phyloP scores from a whole-genome alignment of 2,113 vertebrate genomes.

The Lagenorhynchus albirostris region DNA sequence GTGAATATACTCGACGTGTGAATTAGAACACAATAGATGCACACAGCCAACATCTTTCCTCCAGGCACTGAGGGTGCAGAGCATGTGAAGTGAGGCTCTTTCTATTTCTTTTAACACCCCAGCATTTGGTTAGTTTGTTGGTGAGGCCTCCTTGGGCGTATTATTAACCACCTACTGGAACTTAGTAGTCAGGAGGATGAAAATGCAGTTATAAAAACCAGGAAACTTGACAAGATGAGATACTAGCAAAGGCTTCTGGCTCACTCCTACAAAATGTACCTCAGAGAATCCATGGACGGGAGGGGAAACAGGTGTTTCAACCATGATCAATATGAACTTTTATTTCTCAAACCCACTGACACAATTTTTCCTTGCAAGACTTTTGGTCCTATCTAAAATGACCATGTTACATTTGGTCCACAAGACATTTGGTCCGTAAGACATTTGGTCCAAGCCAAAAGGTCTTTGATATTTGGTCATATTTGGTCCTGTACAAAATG shows the following conservation, averaged over 20 bases:
- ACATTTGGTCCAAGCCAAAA: no score
- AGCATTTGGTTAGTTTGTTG: neutral
- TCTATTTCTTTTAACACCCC: neutral
- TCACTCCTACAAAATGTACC: neutral
- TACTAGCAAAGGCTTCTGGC: neutral
- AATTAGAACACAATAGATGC: neutral
- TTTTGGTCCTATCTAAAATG: no score
- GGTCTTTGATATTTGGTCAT: no score
- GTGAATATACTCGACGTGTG: neutral
- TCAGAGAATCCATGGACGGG: neutral
- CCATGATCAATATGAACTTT: neutral
- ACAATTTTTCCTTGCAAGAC: no score
- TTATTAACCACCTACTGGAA: neutral
- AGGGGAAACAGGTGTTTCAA: neutral
- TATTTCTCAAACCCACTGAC: neutral
- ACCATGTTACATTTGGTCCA: no score
- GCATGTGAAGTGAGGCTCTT: neutral
- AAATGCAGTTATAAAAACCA: neutral
- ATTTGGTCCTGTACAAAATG: no score
- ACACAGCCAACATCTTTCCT: neutral
- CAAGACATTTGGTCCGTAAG: no score
- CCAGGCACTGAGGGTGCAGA: neutral
- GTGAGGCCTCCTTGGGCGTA: neutral
- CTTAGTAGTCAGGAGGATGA: neutral
- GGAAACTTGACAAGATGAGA: neutral